These are phyloP conservation scores for Agelastica alni DNA, from an alignment of 2,888 invertebrate genomes.

Conservation along the genomic window DNA sequence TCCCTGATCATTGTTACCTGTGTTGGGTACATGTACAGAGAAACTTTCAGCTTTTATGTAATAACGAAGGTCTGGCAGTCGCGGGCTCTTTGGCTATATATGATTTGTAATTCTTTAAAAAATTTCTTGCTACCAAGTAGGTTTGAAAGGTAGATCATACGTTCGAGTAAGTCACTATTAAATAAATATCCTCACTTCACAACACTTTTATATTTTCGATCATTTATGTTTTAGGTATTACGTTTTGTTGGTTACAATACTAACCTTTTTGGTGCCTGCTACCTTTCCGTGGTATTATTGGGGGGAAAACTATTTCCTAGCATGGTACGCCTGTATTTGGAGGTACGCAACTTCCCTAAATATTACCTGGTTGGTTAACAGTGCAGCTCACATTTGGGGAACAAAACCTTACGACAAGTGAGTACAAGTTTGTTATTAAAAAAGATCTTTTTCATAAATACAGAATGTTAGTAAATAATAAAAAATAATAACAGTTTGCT, in stretches of 20 bases:
- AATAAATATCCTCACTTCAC: neutral
- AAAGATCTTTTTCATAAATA: neutral
- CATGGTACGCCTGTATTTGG: slow-evolving; percentile 78
- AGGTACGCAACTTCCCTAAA: slow-evolving; percentile 81
- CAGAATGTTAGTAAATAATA: neutral
- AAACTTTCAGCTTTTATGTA: too few relatives aligned
- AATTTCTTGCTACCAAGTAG: too few relatives aligned
- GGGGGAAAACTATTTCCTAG: slow-evolving; percentile 70
- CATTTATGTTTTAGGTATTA: slow-evolving; percentile 67
- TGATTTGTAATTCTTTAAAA: too few relatives aligned
- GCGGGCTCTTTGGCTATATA: too few relatives aligned
- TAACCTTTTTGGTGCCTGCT: slow-evolving; percentile 81
- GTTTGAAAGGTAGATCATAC: too few relatives aligned
- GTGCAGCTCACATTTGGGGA: slow-evolving; percentile 92
- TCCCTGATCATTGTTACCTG: too few relatives aligned
- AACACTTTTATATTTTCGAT: neutral
- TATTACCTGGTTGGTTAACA: slow-evolving; percentile 92
- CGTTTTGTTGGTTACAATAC: slow-evolving; percentile 72
- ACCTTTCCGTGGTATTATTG: slow-evolving; percentile 68
- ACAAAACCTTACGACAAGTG: slow-evolving; percentile 86
- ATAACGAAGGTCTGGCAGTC: too few relatives aligned
- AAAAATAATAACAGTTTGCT: too few relatives aligned
- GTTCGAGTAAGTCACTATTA: too few relatives aligned
- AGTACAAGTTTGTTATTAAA: too few relatives aligned
- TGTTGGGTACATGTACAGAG: too few relatives aligned